Conservation (phyloP, 2,113 vertebrate species). For the Agapornis roseicollis region DNA sequence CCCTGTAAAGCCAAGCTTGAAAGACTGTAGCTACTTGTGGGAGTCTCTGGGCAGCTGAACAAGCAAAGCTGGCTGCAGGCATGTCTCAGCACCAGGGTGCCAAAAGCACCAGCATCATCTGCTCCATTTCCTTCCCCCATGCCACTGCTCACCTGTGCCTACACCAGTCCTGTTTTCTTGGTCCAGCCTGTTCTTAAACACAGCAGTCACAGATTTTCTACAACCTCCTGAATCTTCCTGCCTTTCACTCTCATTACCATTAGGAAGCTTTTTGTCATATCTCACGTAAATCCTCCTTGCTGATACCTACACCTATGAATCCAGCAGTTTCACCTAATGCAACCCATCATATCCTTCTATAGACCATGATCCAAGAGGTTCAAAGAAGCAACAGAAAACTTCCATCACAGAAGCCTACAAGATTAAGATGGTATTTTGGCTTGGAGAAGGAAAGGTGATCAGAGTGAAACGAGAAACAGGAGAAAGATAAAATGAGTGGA, state of each 20-base stretch:
- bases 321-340: background rate
- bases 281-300: background rate
- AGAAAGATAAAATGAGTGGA: background rate
- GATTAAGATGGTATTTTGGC: background rate
- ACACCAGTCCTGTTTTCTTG: background rate
- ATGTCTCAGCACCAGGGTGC: background rate
- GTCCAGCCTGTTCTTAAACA: background rate
- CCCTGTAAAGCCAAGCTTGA: background rate
- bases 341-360: background rate
- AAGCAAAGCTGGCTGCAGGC: conserved; percentile 3
- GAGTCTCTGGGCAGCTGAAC: background rate
- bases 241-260: background rate
- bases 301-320: background rate
- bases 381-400: background rate
- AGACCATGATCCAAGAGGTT: background rate
- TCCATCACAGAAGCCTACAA: background rate
- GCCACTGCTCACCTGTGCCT: accelerated
- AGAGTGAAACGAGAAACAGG: background rate
- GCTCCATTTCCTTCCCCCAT: background rate
- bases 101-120: conserved; percentile 30
- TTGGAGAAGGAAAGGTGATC: background rate
- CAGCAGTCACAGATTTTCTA: background rate
- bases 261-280: background rate
- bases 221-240: background rate
- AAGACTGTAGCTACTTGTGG: conserved; percentile 34